phyloP scores from a whole-genome alignment of 2,113 vertebrate genomes.

The Hippopotamus amphibius region DNA sequence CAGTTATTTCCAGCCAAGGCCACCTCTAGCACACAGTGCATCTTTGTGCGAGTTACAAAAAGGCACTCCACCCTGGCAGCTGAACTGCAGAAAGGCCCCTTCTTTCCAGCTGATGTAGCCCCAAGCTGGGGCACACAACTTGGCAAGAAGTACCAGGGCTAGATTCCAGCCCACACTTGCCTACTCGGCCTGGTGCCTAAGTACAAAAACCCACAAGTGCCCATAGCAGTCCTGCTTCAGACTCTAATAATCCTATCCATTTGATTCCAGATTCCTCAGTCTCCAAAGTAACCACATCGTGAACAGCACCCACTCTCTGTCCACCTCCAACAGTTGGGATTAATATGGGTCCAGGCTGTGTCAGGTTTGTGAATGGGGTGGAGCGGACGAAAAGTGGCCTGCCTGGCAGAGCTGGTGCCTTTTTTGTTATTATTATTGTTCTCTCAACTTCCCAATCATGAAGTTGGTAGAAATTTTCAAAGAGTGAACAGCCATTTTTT shows the following conservation, averaged over 20 bases:
- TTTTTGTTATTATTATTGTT: conserved; percentile 26
- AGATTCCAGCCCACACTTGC: conserved; percentile 77
- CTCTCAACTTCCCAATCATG: conserved; percentile 59
- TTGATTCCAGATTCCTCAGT: conserved; percentile 57
- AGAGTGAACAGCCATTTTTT: conserved; percentile 69
- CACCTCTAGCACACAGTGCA: conserved; percentile 16
- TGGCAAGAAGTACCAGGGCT: conserved; percentile 60
- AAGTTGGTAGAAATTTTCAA: conserved; percentile 67
- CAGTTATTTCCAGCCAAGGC: background rate
- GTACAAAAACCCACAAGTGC: conserved; percentile 74
- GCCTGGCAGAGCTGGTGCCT: background rate
- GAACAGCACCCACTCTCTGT: conserved; percentile 45
- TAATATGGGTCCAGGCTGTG: background rate
- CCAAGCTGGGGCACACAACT: conserved; percentile 53
- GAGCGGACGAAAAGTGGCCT: background rate
- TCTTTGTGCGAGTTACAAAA: conserved; percentile 58
- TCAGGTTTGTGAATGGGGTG: conserved; percentile 5
- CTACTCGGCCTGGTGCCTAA: conserved; percentile 70
- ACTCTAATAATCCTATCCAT: conserved; percentile 69
- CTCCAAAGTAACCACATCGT: conserved; percentile 56
- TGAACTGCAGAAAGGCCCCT: conserved; percentile 47
- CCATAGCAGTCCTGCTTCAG: conserved; percentile 52
- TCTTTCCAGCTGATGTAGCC: conserved; percentile 27
- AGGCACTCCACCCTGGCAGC: conserved; percentile 50
- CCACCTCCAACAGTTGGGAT: conserved; percentile 50